These are phyloP conservation scores for Diachasma alloeum DNA, from an alignment of 1,140 invertebrate species.

Conservation along the genomic window DNA sequence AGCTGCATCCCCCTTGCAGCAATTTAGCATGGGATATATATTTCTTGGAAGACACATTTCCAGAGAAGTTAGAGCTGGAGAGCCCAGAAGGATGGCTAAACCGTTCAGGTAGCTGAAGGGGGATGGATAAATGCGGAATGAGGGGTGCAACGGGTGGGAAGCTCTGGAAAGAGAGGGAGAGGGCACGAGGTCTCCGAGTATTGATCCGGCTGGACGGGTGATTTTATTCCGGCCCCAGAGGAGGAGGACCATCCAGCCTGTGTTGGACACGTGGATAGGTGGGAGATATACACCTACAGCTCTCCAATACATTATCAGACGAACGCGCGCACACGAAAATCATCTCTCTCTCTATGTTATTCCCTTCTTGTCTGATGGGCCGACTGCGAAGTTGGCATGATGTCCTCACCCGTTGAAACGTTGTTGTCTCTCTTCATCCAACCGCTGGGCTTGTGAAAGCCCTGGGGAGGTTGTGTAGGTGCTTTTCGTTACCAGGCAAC, in stretches of 20 bases:
- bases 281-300: slow-evolving; percentile 12
- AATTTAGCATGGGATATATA: background rate
- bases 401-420: background rate
- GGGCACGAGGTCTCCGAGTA: slow-evolving; percentile 28
- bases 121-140: background rate
- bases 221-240: slow-evolving; percentile 29
- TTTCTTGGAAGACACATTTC: slow-evolving; percentile 3
- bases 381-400: background rate
- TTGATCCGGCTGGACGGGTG: slow-evolving; percentile 38
- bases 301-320: background rate
- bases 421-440: background rate
- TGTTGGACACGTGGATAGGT: slow-evolving; percentile 22
- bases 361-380: background rate
- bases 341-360: slow-evolving; percentile 13
- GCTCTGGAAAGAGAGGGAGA: slow-evolving; percentile 19
- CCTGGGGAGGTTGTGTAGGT: slow-evolving; percentile 23
- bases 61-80: background rate
- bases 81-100: background rate
- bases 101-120: background rate
- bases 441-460: background rate
- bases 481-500: slow-evolving; percentile 37
- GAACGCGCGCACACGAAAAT: slow-evolving; percentile 19
- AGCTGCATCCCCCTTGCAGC: background rate
- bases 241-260: slow-evolving; percentile 25
- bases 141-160: slow-evolving; percentile 12